Evolutionary conservation across 1,140 invertebrate genomes (phyloP).

Genomic region (Ceratitis capitata): DNA sequence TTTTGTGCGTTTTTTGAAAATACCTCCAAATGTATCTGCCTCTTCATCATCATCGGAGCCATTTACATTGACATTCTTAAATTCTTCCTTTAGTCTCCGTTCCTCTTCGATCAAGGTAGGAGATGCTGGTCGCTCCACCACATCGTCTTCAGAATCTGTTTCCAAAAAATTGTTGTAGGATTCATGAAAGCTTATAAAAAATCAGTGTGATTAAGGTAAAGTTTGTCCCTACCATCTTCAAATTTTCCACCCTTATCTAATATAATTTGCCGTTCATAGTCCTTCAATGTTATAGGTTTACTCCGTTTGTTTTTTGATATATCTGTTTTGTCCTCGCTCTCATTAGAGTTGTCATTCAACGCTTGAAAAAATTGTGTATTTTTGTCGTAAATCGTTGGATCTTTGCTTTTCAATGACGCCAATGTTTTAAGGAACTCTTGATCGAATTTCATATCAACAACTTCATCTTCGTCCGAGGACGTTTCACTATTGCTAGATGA

Average conservation of each 20-base stretch:
- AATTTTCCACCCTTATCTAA: constrained; percentile 75
- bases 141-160: constrained; percentile 45
- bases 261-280: constrained; percentile 83
- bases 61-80: constrained; percentile 69
- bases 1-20: constrained; percentile 72
- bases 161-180: no score
- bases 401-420: constrained; percentile 84
- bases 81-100: constrained; percentile 74
- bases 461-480: constrained; percentile 68
- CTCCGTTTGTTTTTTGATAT: constrained; percentile 66
- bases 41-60: constrained; percentile 68
- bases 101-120: constrained; percentile 78
- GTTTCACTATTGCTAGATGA: constrained; percentile 64
- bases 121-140: constrained; percentile 51
- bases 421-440: constrained; percentile 88
- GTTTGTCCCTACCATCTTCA: constrained; percentile 62
- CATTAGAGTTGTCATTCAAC: constrained; percentile 52
- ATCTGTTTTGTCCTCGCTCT: constrained; percentile 49
- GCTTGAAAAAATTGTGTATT: constrained; percentile 76
- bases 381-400: constrained; percentile 88
- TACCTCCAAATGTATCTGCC: constrained; percentile 64
- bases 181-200: no score
- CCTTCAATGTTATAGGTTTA: constrained; percentile 77
- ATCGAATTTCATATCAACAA: constrained; percentile 75
- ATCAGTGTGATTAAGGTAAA: background rate